phyloP scores from a whole-genome alignment of 2,797 vertebrate genomes.

The Poeciliopsis gracilis region DNA sequence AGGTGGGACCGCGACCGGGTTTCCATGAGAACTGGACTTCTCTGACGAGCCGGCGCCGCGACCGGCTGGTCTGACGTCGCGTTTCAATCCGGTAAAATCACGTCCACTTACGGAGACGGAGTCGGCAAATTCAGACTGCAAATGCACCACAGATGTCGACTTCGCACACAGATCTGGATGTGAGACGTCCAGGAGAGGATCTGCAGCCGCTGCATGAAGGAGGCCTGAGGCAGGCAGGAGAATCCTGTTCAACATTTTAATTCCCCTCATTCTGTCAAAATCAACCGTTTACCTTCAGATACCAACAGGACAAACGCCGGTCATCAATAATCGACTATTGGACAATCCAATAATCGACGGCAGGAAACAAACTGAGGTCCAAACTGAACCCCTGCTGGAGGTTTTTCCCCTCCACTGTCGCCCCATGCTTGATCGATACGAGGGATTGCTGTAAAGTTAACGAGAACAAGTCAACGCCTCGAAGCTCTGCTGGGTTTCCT shows the following conservation, averaged over 20 bases:
- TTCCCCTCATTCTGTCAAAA: not conserved
- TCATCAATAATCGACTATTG: not conserved
- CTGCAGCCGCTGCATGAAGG: constrained; percentile 28
- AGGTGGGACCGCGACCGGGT: not conserved
- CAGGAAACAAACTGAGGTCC: not conserved
- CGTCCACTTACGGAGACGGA: constrained; percentile 76
- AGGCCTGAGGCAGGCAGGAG: not conserved
- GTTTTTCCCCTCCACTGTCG: too few relatives aligned
- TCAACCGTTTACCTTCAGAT: not conserved
- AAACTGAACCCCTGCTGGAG: not conserved
- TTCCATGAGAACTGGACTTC: constrained; percentile 7
- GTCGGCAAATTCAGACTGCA: constrained; percentile 66
- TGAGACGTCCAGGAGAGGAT: constrained; percentile 34
- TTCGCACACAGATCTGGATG: constrained; percentile 4
- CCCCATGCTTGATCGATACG: too few relatives aligned
- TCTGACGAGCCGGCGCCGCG: constrained; percentile 39
- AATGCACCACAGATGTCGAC: constrained; percentile 44
- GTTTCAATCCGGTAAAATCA: constrained; percentile 78
- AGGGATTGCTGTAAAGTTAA: too few relatives aligned
- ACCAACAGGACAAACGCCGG: not conserved
- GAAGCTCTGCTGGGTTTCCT: too few relatives aligned
- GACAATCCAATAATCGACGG: too few relatives aligned
- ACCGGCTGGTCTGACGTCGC: constrained; percentile 60
- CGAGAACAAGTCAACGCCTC: too few relatives aligned
- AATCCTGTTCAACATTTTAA: not conserved